Evolutionary conservation across 2,797 vertebrate species (phyloP), one percentile per base, ranked within the genome.

Genomic region (Paedocypris micromegethes): DNA sequence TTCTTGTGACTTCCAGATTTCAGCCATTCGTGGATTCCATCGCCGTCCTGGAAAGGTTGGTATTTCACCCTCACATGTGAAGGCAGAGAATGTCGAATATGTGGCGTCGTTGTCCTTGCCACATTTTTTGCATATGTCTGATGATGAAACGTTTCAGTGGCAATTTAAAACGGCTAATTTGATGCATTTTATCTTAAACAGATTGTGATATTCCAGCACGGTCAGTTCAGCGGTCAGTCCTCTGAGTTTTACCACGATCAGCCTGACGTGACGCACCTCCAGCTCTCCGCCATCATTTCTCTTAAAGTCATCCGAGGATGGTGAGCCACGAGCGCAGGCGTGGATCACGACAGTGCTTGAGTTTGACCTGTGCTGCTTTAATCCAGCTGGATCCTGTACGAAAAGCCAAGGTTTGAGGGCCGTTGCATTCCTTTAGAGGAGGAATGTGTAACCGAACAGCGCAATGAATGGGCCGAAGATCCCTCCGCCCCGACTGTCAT

Each of bases 1-100:
- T 1, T 5, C 0, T 42, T 82, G 71, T 80, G 6, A 68, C 62
- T 84, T 83, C 42, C 82, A 90, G 88, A 71, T 77, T 66, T 71
- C 70, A 66, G 51, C 59, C 6, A 54, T 58, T 67, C 87, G 74
- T 8, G 83, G 80, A 82, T 81, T 93, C 80, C 94, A 97, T 79
- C 93, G 89, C 68, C 91, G 95, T 59, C 94, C 95, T 74, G 96
- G 94, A 83, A 98, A 98, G 93, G 96, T 94, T 88, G 64, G 73
- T 5, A 62, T 74, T 77, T 73, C 37, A 5, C n/a, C 58, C 0
- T 3, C 42, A 2, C 56, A 40, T 55, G 3, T 6, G 4, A 44
- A 38, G 23, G 23, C n/a, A 47, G 37, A 63, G 41, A 57, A 63
- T 49, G 3, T 39, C 39, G 49, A 8, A 53, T 37, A n/a, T 38